Conservation (phyloP, 2,888 invertebrate genomes). For the Drosophila algonquin region DNA sequence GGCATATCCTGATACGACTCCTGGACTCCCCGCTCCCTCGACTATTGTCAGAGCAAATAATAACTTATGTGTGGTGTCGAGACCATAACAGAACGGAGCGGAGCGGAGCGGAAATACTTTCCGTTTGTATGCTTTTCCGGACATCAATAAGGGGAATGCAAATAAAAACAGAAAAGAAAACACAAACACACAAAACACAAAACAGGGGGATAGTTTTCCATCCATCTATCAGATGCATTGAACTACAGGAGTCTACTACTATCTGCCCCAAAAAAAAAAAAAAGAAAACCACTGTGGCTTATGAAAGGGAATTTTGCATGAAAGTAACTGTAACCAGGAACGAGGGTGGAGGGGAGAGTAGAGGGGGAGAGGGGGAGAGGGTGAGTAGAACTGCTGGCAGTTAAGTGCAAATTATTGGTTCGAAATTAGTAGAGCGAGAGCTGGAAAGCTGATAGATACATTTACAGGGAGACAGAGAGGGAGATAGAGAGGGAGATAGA, state of each 20-base stretch:
- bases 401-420: constrained; percentile 72
- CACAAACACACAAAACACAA: constrained; percentile 4
- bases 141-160: constrained; percentile 11
- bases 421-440: constrained; percentile 60
- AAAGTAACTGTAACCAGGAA: constrained; percentile 57
- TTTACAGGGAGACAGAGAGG: constrained; percentile 7
- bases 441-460: background rate
- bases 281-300: constrained; percentile 12
- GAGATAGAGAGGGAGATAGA: background rate
- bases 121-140: constrained; percentile 63
- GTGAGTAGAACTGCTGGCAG: constrained; percentile 38
- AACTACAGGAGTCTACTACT: background rate
- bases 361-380: constrained; percentile 5
- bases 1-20: constrained; percentile 46
- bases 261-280: constrained; percentile 7
- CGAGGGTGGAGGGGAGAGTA: background rate
- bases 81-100: constrained; percentile 33
- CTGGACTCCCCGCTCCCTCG: constrained; percentile 7
- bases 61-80: constrained; percentile 76
- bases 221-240: constrained; percentile 12
- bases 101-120: constrained; percentile 62
- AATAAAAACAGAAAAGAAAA: constrained; percentile 16
- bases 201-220: constrained; percentile 6
- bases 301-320: constrained; percentile 70
- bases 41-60: constrained; percentile 72